Evolutionary conservation across 2,113 vertebrate species (phyloP).

Genomic region (Loxodonta africana): DNA sequence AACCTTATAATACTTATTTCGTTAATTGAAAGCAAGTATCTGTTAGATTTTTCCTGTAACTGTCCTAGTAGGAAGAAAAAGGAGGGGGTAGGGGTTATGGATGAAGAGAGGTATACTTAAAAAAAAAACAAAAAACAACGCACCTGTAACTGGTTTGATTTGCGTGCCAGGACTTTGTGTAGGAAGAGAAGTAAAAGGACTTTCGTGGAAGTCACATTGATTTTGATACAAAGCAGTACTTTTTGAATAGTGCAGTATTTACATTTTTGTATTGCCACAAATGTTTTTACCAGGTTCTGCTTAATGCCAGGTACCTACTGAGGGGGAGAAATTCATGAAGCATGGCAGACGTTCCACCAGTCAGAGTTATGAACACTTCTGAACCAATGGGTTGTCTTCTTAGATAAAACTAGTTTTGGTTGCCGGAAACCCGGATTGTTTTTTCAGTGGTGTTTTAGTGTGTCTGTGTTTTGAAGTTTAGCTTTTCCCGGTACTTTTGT

Average conservation of each 20-base stretch:
- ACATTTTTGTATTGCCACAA: not conserved
- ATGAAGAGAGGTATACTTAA: not conserved
- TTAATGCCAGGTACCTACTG: not conserved
- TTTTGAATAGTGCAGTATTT: not conserved
- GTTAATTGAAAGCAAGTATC: conserved; percentile 11
- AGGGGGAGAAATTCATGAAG: conserved; percentile 47
- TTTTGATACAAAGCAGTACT: conserved; percentile 9
- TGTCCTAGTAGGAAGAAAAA: not conserved
- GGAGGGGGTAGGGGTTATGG: not conserved
- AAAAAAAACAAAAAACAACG: not conserved
- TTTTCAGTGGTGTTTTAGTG: not conserved
- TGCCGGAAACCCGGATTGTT: not conserved
- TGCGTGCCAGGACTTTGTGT: not conserved
- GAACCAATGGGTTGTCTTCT: not conserved
- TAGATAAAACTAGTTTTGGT: not conserved
- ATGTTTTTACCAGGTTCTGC: conserved; percentile 25
- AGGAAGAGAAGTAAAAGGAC: conserved; percentile 9
- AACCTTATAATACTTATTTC: not conserved
- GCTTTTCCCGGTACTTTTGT: not conserved
- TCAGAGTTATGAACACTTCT: not conserved
- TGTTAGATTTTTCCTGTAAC: conserved; percentile 35
- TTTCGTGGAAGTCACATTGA: not conserved
- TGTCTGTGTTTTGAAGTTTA: conserved; percentile 1
- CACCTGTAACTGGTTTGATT: conserved; percentile 34
- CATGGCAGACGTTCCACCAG: conserved; percentile 58